These are phyloP conservation scores for Epizoanthus scotinus DNA, from an alignment of 92 coral and sea anemone species.

Conservation along the genomic window DNA sequence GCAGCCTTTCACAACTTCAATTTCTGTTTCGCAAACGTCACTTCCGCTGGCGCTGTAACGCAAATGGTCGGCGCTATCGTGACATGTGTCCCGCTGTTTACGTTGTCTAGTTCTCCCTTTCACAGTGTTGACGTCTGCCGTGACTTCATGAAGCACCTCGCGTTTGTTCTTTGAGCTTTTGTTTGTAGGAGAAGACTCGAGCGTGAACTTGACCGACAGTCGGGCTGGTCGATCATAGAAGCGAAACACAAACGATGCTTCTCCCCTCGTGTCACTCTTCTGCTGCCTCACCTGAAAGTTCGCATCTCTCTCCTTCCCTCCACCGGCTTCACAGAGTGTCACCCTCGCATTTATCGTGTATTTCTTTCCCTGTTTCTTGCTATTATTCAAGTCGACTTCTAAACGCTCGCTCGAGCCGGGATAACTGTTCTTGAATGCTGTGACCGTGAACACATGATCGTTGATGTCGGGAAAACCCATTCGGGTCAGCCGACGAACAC, in stretches of 20 bases:
- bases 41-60: slow-evolving; percentile 41
- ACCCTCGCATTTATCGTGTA: slow-evolving; percentile 9
- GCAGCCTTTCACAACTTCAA: neutral
- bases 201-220: slow-evolving; percentile 33
- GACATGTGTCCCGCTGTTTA: slow-evolving; percentile 6
- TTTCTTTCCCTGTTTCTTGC: slow-evolving; percentile 2
- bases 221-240: slow-evolving; percentile 42
- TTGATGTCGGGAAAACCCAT: slow-evolving; percentile 22
- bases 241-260: slow-evolving; percentile 45
- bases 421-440: slow-evolving; percentile 6
- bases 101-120: neutral
- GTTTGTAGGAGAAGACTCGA: slow-evolving; percentile 23
- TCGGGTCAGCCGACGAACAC: slow-evolving; percentile 14
- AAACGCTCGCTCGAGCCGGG: slow-evolving; percentile 16
- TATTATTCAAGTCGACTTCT: slow-evolving; percentile 6
- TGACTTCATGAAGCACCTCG: slow-evolving; percentile 37
- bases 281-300: slow-evolving; percentile 36
- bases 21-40: slow-evolving; percentile 30
- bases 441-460: slow-evolving; percentile 19
- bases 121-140: slow-evolving; percentile 36
- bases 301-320: neutral
- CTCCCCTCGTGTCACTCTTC: slow-evolving; percentile 22
- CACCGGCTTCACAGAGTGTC: neutral
- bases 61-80: neutral
- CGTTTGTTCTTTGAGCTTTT: slow-evolving; percentile 35